Conservation (phyloP, 2,797 vertebrate species). For the Chromis chromis region DNA sequence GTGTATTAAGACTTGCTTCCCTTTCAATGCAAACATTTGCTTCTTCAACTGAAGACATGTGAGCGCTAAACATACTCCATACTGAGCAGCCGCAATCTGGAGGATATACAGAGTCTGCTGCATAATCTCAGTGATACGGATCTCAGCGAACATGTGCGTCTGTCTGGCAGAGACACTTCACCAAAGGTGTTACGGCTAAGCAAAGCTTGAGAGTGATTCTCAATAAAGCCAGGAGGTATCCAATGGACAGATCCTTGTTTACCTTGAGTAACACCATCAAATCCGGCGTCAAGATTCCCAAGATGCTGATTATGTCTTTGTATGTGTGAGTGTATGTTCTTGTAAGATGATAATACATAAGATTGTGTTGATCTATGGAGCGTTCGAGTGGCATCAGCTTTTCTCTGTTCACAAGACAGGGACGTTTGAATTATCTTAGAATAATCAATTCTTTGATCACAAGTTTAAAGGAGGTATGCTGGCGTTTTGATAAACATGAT, state of each 20-base stretch:
- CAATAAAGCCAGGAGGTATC: constrained; percentile 67
- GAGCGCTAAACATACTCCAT: background rate
- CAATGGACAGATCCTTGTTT: constrained; percentile 52
- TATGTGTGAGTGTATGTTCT: constrained; percentile 8
- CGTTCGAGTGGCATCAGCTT: constrained; percentile 10
- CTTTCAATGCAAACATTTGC: background rate
- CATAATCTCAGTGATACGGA: constrained; percentile 21
- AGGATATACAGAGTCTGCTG: constrained; percentile 22
- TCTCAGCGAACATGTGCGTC: constrained; percentile 21
- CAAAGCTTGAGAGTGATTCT: constrained; percentile 48
- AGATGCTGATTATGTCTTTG: constrained; percentile 45
- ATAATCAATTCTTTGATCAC: background rate
- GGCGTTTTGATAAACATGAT: background rate
- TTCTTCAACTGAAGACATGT: constrained; percentile 7
- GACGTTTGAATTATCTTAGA: background rate
- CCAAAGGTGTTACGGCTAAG: constrained; percentile 49
- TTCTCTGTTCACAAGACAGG: background rate
- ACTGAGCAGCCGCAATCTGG: background rate
- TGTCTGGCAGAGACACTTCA: constrained; percentile 39
- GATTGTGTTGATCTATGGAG: background rate
- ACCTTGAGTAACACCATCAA: constrained; percentile 53
- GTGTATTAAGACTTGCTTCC: constrained; percentile 7
- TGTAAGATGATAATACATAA: background rate
- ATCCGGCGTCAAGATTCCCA: constrained; percentile 59
- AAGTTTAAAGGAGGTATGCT: background rate